A percentile compares a stretch with the other conserved stretches of the same genome.
These are phyloP conservation scores for Eudyptes chrysolophus DNA, from an alignment of 2,113 vertebrate genomes.

Conservation along the genomic window DNA sequence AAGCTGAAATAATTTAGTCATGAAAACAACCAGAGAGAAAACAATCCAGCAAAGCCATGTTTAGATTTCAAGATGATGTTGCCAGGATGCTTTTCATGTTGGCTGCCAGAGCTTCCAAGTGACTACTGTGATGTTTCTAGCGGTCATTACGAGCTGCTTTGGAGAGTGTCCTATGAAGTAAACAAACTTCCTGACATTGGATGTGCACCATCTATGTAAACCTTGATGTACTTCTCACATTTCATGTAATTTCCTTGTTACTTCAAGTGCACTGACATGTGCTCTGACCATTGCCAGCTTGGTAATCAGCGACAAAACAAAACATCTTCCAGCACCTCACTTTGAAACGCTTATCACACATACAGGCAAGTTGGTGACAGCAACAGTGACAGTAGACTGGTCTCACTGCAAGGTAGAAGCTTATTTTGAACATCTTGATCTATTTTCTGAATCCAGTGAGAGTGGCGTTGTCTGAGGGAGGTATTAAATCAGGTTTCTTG, in stretches of 20 bases:
- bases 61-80: slow-evolving; percentile 17
- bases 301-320: neutral
- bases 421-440: neutral
- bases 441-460: neutral
- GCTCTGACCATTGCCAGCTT: neutral
- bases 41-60: neutral
- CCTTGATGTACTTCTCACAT: neutral
- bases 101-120: neutral
- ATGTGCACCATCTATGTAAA: neutral
- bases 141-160: neutral
- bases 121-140: neutral
- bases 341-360: neutral
- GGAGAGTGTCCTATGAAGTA: neutral
- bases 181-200: neutral
- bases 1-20: neutral
- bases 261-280: neutral
- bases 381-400: neutral
- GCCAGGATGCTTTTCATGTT: neutral
- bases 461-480: neutral
- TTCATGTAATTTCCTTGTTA: neutral
- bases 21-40: neutral
- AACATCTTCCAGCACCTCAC: neutral
- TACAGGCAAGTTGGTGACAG: neutral
- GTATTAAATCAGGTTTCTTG: neutral
- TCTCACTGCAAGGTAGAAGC: neutral